Base-by-base conservation (phyloP, 2,888 invertebrate genomes). In the Microctonus hyperodae region DNA sequence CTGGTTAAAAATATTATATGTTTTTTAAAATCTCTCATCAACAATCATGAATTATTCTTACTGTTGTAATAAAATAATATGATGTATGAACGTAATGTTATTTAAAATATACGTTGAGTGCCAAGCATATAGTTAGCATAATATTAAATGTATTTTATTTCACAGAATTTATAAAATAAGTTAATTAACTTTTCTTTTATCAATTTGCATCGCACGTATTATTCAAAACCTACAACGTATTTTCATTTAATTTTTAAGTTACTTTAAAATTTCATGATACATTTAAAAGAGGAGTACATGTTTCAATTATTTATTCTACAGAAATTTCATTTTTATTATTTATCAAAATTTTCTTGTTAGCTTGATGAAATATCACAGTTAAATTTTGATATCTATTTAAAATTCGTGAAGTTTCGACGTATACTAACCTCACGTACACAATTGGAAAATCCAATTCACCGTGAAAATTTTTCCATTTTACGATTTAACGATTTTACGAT, bases 401-500 rank as follows among this genome's bases (percentile, higher is more conserved):
- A 44, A 44, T 44, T 4, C 4, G 16, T 44, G 44, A 16, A 16
- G 44, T 20, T 16, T 16, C 16, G 1, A 7, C n/a, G 7, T 44
- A 16, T 6, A 28, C 2, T 11, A 13, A 53, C 25, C 28, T 28
- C 25, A 53, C 53, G 13, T 53, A 53, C 28, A 25, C 53, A 53
- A 53, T 53, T 11, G 53, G 23, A 11, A 55, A 55, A 55, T 20
- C 31, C 55, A 55, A 55, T 31, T 4, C 28, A 6, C 31, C 33
- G 31, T 23, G 51, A 23, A 56, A 20, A 13, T 48, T 58, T 35
- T 51, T 11, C 10, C 16, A 69, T 79, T 80, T 76, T 69, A 72
- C 73, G 74, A 76, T 79, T 80, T 76, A 68, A 72, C 73, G 74
- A 76, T 75, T 79, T 79, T 76, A 78, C 73, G 75, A 73, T 65